Conservation (phyloP, 2,797 vertebrate species). For the Pseudochirops cupreus region DNA sequence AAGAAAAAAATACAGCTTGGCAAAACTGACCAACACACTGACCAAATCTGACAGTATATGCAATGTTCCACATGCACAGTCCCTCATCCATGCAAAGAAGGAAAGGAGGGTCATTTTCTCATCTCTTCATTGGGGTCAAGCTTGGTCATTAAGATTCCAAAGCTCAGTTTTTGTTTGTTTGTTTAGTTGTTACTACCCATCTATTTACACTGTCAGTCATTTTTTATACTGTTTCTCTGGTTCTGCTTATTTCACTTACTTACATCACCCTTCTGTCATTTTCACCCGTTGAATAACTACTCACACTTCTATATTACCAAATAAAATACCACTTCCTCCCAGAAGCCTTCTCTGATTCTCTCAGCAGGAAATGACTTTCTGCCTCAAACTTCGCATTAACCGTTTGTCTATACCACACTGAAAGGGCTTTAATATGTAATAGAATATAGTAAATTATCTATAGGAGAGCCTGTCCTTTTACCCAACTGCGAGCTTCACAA, state of each 20-base stretch:
- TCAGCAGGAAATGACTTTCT: not conserved
- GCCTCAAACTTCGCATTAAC: not conserved
- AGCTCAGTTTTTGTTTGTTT: not conserved
- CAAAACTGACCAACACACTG: not conserved
- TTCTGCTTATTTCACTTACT: not conserved
- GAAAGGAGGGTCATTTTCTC: not conserved
- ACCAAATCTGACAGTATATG: not conserved
- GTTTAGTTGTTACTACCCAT: not conserved
- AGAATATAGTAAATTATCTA: not conserved
- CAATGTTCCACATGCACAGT: not conserved
- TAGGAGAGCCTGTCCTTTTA: not conserved
- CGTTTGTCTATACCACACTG: not conserved
- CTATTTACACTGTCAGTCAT: not conserved
- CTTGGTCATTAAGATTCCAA: not conserved
- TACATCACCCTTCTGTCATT: not conserved
- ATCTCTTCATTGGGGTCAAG: not conserved
- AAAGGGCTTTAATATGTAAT: not conserved
- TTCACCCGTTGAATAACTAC: not conserved
- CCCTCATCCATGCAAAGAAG: not conserved
- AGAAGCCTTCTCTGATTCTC: not conserved
- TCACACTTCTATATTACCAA: not conserved
- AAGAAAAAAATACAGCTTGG: not conserved
- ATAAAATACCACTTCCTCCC: not conserved
- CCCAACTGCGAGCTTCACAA: not conserved
- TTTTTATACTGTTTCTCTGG: not conserved